phyloP scores from a whole-genome alignment of 2,888 invertebrate species.

The Polia nebulosa region DNA sequence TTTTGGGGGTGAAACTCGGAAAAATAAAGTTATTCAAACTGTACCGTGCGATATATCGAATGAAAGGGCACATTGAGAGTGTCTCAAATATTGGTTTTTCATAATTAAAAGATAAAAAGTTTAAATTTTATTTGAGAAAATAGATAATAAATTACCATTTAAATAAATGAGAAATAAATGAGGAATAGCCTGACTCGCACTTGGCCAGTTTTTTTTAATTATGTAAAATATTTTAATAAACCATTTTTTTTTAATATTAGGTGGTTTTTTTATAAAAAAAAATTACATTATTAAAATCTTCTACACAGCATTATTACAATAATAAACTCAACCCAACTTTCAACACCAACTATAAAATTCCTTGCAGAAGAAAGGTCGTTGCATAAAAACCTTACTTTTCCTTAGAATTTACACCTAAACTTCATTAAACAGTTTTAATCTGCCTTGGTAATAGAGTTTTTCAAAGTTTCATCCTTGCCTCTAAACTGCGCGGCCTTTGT shows the following conservation, averaged over 20 bases:
- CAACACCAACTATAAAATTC: slow-evolving; percentile 56
- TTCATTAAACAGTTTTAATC: slow-evolving; percentile 73
- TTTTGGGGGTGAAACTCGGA: too few relatives aligned
- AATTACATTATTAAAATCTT: background rate
- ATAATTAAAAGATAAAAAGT: too few relatives aligned
- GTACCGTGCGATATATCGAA: too few relatives aligned
- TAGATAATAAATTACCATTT: too few relatives aligned
- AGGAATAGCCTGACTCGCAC: too few relatives aligned
- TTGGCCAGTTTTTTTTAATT: too few relatives aligned
- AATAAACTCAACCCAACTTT: slow-evolving; percentile 19
- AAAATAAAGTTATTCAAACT: too few relatives aligned
- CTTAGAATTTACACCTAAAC: slow-evolving; percentile 72
- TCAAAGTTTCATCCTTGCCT: slow-evolving; percentile 68
- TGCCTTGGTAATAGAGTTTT: slow-evolving; percentile 72
- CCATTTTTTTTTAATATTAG: background rate
- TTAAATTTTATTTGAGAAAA: too few relatives aligned
- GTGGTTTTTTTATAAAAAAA: background rate
- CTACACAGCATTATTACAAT: slow-evolving; percentile 10
- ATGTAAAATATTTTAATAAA: background rate
- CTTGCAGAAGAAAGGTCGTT: slow-evolving; percentile 50
- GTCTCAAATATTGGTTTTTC: too few relatives aligned
- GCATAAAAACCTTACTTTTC: slow-evolving; percentile 62
- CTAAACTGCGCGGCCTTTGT: slow-evolving; percentile 57
- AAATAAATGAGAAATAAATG: too few relatives aligned
- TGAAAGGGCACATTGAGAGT: too few relatives aligned